These are phyloP conservation scores for Polyodon spathula DNA, from an alignment of 2,113 vertebrate species.

Conservation along the genomic window DNA sequence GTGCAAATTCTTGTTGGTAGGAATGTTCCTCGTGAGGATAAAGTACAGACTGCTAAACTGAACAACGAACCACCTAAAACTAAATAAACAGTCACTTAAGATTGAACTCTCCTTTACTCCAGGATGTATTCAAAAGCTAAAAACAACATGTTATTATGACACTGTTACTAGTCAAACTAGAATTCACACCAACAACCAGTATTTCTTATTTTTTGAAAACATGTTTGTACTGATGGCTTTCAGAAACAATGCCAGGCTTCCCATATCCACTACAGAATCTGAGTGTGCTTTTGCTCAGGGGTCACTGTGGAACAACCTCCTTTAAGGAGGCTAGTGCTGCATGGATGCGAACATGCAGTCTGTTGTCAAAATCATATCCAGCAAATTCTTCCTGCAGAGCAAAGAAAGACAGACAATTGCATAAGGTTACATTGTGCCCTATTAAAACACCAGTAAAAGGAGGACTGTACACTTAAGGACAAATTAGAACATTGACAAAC, in stretches of 20 bases:
- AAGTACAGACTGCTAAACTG: not conserved
- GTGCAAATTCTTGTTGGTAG: no score
- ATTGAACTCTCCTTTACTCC: not conserved
- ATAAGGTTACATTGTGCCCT: no score
- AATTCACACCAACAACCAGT: not conserved
- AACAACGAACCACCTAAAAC: not conserved
- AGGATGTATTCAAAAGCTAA: no score
- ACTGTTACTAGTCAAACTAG: not conserved
- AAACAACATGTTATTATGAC: not conserved
- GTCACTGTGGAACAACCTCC: constrained; percentile 88
- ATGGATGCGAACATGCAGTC: constrained; percentile 91
- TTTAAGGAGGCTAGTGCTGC: constrained; percentile 86
- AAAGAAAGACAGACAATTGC: not conserved
- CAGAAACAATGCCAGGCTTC: constrained; percentile 11
- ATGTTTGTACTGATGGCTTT: constrained; percentile 17
- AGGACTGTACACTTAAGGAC: no score
- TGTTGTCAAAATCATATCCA: constrained; percentile 96
- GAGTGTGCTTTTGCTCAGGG: constrained; percentile 6
- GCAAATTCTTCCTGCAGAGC: constrained; percentile 77
- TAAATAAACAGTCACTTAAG: constrained; percentile 6
- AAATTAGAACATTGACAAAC: no score
- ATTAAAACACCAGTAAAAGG: no score
- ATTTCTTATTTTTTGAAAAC: constrained; percentile 6
- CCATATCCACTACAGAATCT: constrained; percentile 11
- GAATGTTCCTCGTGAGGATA: no score